These are phyloP conservation scores for Lasioglossum zephyrum DNA, from an alignment of 2,888 invertebrate species.

Conservation along the genomic window DNA sequence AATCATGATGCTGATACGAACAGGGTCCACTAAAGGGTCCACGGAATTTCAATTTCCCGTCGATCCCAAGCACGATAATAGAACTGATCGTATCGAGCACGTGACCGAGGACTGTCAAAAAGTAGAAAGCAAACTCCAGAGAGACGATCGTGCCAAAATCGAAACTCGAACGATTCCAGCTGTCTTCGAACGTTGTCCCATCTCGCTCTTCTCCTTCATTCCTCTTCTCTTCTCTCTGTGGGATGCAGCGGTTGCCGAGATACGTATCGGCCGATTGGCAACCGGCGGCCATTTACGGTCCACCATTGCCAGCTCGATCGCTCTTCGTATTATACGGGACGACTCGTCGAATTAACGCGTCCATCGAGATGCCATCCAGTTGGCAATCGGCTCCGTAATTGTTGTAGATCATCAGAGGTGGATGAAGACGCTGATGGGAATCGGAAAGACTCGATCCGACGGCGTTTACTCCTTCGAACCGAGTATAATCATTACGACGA, in stretches of 20 bases:
- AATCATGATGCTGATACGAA: background rate
- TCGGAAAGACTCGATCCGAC: background rate
- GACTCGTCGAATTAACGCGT: constrained; percentile 1
- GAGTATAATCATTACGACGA: background rate
- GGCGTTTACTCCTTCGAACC: background rate
- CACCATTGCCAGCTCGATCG: constrained; percentile 16
- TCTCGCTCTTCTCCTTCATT: constrained; percentile 49
- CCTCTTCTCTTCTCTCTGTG: constrained; percentile 38
- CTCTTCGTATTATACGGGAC: background rate
- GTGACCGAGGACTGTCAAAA: background rate
- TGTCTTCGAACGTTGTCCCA: constrained; percentile 49
- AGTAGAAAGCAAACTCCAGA: constrained; percentile 11
- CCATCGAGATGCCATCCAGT: background rate
- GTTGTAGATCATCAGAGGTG: background rate
- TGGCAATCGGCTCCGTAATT: constrained; percentile 3
- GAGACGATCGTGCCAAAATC: constrained; percentile 14
- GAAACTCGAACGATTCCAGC: constrained; percentile 58
- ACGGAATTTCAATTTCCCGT: background rate
- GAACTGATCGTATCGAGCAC: background rate
- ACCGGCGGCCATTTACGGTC: constrained; percentile 25
- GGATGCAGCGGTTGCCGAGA: constrained; percentile 65
- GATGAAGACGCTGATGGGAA: background rate
- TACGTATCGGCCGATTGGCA: constrained; percentile 31
- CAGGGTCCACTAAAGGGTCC: background rate
- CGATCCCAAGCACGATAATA: background rate